Evolutionary conservation across 2,888 invertebrate genomes (phyloP).

Genomic region (Drosophila monieri): DNA sequence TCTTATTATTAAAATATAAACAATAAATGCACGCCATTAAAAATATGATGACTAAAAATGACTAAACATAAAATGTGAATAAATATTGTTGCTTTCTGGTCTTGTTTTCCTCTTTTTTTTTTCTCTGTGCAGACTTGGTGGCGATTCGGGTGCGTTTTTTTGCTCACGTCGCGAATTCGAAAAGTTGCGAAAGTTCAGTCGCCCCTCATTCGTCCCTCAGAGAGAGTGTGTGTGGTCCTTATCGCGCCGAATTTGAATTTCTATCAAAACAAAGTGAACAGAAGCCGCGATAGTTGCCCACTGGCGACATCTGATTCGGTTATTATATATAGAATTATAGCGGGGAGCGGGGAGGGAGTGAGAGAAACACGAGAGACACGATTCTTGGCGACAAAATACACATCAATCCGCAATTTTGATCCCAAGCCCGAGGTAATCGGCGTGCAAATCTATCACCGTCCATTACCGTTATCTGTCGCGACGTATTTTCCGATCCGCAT

Average conservation of each 20-base stretch:
- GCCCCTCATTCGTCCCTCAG: conserved; percentile 4
- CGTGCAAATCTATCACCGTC: conserved; percentile 47
- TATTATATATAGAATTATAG: conserved; percentile 5
- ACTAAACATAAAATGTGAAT: neutral
- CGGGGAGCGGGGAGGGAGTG: neutral
- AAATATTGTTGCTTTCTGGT: neutral
- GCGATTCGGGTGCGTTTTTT: conserved; percentile 43
- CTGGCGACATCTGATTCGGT: conserved; percentile 23
- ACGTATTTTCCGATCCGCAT: conserved; percentile 23
- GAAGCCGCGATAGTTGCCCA: conserved; percentile 27
- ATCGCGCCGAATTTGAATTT: conserved; percentile 51
- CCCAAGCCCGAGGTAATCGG: conserved; percentile 15
- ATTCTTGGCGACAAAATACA: conserved; percentile 23
- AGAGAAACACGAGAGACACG: conserved; percentile 32
- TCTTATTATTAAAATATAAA: neutral
- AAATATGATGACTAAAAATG: neutral
- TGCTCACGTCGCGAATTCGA: conserved; percentile 53
- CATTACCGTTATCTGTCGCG: conserved; percentile 55
- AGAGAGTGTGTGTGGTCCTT: conserved; percentile 57
- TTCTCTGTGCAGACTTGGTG: conserved; percentile 25
- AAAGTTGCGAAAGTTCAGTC: conserved; percentile 9
- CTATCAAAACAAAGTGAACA: conserved; percentile 40
- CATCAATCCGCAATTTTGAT: conserved; percentile 9
- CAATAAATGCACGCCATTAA: neutral
- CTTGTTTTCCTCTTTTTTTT: conserved; percentile 1